These are phyloP conservation scores for Arnoldichthys spilopterus DNA, from an alignment of 2,797 vertebrate genomes.

Conservation along the genomic window DNA sequence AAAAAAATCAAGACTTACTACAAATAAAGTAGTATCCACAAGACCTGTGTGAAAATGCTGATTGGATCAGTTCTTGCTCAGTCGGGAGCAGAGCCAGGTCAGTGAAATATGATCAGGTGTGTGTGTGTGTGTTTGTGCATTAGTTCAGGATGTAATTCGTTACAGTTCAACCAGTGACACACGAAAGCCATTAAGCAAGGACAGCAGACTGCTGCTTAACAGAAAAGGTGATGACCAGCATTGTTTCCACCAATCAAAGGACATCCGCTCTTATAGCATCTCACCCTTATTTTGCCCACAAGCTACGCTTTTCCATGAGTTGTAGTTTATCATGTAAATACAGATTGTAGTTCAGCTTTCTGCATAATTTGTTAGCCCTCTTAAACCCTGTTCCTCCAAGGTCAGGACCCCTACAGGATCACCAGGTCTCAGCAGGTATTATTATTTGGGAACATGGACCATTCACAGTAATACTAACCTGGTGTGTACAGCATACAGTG, in stretches of 20 bases:
- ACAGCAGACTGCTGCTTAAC: background rate
- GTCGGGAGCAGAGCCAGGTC: background rate
- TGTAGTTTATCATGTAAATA: background rate
- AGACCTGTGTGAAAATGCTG: background rate
- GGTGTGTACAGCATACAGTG: too few species aligned
- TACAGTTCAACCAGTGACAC: background rate
- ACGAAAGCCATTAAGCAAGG: background rate
- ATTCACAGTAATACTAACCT: too few species aligned
- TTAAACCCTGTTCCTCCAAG: too few species aligned
- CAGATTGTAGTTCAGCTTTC: too few species aligned
- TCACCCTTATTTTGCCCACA: slow-evolving; percentile 17
- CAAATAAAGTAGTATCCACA: too few species aligned
- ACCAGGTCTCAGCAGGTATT: too few species aligned
- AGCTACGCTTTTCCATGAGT: background rate
- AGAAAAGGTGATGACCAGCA: background rate
- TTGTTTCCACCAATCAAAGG: slow-evolving; percentile 1
- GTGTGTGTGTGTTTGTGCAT: background rate
- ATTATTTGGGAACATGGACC: too few species aligned
- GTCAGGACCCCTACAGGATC: too few species aligned
- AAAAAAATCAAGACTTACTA: too few species aligned
- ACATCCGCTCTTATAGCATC: background rate
- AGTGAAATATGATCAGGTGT: background rate
- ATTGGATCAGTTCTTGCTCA: background rate
- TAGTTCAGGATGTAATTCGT: background rate
- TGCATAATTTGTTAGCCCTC: too few species aligned